Percentiles rank a stretch among this genome's conserved stretches.
Evolutionary conservation across 2,797 vertebrate species (phyloP).

Genomic region (Labroides dimidiatus): DNA sequence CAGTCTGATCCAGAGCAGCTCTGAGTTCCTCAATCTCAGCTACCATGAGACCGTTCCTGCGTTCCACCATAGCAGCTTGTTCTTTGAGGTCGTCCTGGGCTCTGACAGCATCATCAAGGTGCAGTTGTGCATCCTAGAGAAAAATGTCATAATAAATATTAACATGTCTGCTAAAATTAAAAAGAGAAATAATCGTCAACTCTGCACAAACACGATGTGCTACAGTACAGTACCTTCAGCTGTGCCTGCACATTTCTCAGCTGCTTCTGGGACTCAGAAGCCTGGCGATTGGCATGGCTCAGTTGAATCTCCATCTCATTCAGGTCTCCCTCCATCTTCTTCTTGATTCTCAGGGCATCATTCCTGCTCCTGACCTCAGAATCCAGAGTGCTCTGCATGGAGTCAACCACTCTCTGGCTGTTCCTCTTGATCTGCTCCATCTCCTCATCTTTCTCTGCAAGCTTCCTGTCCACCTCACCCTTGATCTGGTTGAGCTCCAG

Average conservation of each 20-base stretch:
- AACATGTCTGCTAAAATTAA: accelerated
- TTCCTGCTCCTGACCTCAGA: conserved; percentile 91
- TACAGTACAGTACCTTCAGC: conserved; percentile 84
- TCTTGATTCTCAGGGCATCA: conserved; percentile 90
- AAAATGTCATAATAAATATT: not conserved
- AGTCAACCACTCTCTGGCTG: conserved; percentile 85
- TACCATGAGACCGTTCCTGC: conserved; percentile 87
- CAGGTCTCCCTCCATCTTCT: conserved; percentile 92
- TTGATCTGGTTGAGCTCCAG: conserved; percentile 91
- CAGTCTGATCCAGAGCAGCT: conserved; percentile 88
- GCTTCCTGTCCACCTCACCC: conserved; percentile 88
- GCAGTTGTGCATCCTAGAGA: conserved; percentile 86
- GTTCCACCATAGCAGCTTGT: conserved; percentile 89
- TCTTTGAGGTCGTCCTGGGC: conserved; percentile 90
- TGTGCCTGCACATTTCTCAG: conserved; percentile 87
- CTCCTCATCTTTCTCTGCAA: conserved; percentile 91
- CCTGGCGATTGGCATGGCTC: conserved; percentile 88
- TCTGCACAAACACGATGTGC: not conserved
- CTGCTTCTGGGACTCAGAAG: conserved; percentile 89
- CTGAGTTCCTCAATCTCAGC: conserved; percentile 90
- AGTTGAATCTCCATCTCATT: conserved; percentile 93
- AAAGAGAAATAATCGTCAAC: not conserved
- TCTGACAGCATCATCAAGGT: conserved; percentile 87
- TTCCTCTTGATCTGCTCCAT: conserved; percentile 91
- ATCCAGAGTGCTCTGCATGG: conserved; percentile 88